These are phyloP conservation scores for Ceyx cyanopectus DNA, from an alignment of 2,113 vertebrate genomes.

Conservation along the genomic window DNA sequence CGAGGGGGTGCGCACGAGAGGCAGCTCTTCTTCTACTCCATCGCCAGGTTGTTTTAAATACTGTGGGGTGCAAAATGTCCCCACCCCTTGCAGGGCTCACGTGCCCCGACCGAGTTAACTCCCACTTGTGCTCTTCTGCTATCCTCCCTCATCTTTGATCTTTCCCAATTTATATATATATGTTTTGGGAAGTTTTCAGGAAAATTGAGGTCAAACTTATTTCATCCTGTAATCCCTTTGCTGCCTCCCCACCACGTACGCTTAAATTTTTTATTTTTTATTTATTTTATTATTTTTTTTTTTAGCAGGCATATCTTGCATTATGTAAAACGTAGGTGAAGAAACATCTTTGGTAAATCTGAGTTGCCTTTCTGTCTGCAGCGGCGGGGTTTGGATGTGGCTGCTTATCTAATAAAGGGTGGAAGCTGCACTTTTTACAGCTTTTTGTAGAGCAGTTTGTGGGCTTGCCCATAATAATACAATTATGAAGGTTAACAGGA, in stretches of 20 bases:
- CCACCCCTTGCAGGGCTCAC: not conserved
- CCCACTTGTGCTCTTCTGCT: not conserved
- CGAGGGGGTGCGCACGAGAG: conserved; percentile 16
- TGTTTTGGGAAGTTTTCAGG: conserved; percentile 37
- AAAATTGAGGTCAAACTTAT: conserved; percentile 75
- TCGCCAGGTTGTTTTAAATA: rapidly evolving
- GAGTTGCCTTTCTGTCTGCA: conserved; percentile 55
- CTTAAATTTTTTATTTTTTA: not conserved
- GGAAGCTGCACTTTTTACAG: conserved; percentile 69
- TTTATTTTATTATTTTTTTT: conserved; percentile 6
- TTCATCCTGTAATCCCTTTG: conserved; percentile 47
- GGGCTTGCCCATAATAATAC: conserved; percentile 84
- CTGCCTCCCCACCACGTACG: rapidly evolving
- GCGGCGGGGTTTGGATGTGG: conserved; percentile 53
- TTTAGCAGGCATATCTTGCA: not conserved
- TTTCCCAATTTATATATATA: conserved; percentile 1
- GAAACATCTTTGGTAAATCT: conserved; percentile 25
- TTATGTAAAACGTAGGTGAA: conserved; percentile 58
- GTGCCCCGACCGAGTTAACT: rapidly evolving
- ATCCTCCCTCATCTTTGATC: not conserved
- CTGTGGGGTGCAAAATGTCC: not conserved
- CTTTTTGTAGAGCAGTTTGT: conserved; percentile 76
- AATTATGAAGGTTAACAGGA: conserved; percentile 95
- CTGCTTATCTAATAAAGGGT: conserved; percentile 78
- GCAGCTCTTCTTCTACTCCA: not conserved